Evolutionary conservation across 2,888 invertebrate species (phyloP).

Genomic region (Agonum fuliginosum): DNA sequence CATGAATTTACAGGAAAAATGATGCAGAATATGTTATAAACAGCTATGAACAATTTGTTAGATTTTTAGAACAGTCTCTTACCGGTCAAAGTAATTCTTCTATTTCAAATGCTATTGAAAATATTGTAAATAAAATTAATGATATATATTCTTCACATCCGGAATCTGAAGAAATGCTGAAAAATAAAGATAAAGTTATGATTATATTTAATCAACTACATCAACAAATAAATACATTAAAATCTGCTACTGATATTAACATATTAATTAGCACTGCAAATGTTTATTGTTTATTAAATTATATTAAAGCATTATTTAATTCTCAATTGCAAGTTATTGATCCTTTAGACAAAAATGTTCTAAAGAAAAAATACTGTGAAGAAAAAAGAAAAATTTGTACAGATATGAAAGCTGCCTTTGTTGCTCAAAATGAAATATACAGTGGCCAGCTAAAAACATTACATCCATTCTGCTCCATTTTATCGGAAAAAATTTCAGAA

Average conservation of each 20-base stretch:
- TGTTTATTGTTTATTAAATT: constrained; percentile 73
- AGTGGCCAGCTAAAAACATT: constrained; percentile 70
- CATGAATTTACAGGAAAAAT: constrained; percentile 61
- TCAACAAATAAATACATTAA: constrained; percentile 54
- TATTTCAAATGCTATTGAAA: constrained; percentile 46
- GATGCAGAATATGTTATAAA: constrained; percentile 63
- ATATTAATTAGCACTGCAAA: constrained; percentile 65
- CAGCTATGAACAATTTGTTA: constrained; percentile 63
- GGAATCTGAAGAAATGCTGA: constrained; percentile 56
- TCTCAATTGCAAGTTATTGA: constrained; percentile 84
- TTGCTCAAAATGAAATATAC: constrained; percentile 73
- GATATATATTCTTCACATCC: constrained; percentile 56
- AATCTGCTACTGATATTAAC: constrained; percentile 45
- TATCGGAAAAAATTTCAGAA: constrained; percentile 72
- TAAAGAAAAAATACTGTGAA: constrained; percentile 82
- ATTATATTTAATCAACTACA: constrained; percentile 61
- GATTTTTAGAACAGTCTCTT: constrained; percentile 59
- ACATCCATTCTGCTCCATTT: constrained; percentile 73
- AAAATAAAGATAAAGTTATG: constrained; percentile 61
- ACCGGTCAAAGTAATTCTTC: constrained; percentile 27
- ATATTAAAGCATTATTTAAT: constrained; percentile 76
- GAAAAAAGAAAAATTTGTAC: constrained; percentile 81
- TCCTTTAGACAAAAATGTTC: constrained; percentile 85
- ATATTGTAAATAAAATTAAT: constrained; percentile 60
- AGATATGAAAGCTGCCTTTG: constrained; percentile 76